These are phyloP conservation scores for Gopherus flavomarginatus DNA, from an alignment of 2,113 vertebrate genomes.

Conservation along the genomic window DNA sequence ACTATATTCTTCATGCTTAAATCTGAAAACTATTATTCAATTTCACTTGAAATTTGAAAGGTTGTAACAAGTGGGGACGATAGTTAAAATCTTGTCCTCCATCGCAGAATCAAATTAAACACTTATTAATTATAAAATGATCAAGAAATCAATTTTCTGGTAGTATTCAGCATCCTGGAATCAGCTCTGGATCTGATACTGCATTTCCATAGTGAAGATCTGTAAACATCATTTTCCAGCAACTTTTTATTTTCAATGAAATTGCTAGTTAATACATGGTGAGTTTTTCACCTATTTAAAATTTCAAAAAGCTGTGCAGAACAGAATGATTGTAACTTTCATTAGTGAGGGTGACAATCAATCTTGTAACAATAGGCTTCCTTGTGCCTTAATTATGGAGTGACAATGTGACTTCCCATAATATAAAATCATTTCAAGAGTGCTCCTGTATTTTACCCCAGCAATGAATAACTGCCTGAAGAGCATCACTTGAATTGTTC, in stretches of 20 bases:
- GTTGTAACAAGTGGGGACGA: neutral
- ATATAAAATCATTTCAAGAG: conserved; percentile 41
- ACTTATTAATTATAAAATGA: neutral
- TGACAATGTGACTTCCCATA: neutral
- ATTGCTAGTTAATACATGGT: conserved; percentile 8
- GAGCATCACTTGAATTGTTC: neutral
- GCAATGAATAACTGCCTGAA: neutral
- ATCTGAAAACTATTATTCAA: neutral
- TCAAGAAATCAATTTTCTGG: neutral
- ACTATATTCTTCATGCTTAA: neutral
- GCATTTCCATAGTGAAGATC: conserved; percentile 52
- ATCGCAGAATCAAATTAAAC: neutral
- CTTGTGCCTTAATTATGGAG: neutral
- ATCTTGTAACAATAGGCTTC: neutral
- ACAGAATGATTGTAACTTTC: conserved; percentile 50
- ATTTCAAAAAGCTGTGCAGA: conserved; percentile 21
- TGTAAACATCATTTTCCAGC: conserved; percentile 16
- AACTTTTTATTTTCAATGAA: conserved; percentile 10
- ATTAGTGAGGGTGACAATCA: conserved; percentile 26
- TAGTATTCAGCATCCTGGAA: neutral
- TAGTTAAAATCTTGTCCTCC: neutral
- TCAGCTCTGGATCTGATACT: neutral
- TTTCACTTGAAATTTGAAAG: neutral
- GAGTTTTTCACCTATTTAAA: conserved; percentile 23
- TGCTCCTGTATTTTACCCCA: neutral